A percentile compares a stretch with the other conserved stretches of the same genome.
Evolutionary conservation across 2,797 vertebrate genomes (phyloP).

Genomic region (Centropyge bicolor): DNA sequence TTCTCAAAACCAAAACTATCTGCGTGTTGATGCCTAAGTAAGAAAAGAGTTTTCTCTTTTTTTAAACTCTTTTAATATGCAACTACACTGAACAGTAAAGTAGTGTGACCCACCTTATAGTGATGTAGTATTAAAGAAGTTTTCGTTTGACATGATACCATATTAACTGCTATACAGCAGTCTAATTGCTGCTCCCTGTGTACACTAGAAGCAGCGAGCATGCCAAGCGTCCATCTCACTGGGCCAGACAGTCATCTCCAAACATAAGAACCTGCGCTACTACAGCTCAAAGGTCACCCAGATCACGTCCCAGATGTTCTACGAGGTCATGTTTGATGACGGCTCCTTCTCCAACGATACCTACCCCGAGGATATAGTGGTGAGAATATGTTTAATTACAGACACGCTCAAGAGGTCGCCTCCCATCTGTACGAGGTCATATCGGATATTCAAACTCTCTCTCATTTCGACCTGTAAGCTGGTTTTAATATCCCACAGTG

Average conservation of each 20-base stretch:
- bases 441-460: constrained; percentile 8
- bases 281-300: constrained; percentile 94
- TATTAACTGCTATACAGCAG: constrained; percentile 16
- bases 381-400: constrained; percentile 83
- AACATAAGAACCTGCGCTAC: constrained; percentile 96
- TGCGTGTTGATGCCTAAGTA: background rate
- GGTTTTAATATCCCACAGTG: constrained; percentile 1
- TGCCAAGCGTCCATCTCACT: constrained; percentile 87
- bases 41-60: background rate
- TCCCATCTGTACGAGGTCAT: constrained; percentile 32
- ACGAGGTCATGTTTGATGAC: constrained; percentile 97
- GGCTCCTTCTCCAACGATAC: constrained; percentile 97
- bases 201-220: constrained; percentile 87
- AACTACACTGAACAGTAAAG: background rate
- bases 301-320: constrained; percentile 93
- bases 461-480: constrained; percentile 3
- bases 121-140: background rate
- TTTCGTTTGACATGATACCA: background rate
- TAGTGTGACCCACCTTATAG: background rate
- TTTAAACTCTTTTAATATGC: background rate
- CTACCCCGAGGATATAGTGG: constrained; percentile 97
- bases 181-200: constrained; percentile 45
- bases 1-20: constrained; percentile 1
- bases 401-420: constrained; percentile 28
- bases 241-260: constrained; percentile 97